These are phyloP conservation scores for Tamias sibiricus DNA, from an alignment of 2,113 vertebrate species.

Conservation along the genomic window DNA sequence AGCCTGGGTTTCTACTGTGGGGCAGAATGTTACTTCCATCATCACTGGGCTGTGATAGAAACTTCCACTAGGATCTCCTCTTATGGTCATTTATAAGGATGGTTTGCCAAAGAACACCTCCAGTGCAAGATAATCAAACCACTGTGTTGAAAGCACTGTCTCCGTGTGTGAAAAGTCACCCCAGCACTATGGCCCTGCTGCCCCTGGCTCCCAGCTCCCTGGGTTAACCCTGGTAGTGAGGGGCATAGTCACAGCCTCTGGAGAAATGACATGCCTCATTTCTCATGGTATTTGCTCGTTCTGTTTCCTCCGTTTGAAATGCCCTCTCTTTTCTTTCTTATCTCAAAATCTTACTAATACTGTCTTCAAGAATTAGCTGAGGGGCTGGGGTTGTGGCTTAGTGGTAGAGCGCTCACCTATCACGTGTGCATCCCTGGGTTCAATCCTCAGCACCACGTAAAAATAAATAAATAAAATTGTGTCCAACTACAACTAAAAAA, in stretches of 20 bases:
- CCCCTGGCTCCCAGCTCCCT: not conserved
- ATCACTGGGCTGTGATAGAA: not conserved
- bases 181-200: too few relatives aligned
- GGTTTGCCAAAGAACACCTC: not conserved
- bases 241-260: not conserved
- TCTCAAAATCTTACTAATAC: not conserved
- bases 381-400: too few relatives aligned
- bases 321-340: not conserved
- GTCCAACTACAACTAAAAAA: too few relatives aligned
- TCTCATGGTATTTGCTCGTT: not conserved
- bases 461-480: too few relatives aligned
- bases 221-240: not conserved
- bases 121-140: not conserved
- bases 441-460: too few relatives aligned
- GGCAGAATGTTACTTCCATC: not conserved
- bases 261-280: not conserved
- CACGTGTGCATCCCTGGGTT: too few relatives aligned
- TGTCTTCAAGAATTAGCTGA: not conserved
- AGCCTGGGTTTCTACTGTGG: not conserved
- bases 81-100: not conserved
- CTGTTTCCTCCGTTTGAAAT: not conserved
- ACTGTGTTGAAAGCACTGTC: not conserved
- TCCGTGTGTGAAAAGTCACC: too few relatives aligned
- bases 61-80: not conserved
- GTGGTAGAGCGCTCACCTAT: too few relatives aligned